Evolutionary conservation across 2,113 vertebrate genomes (phyloP).

Genomic region (Motacilla alba): DNA sequence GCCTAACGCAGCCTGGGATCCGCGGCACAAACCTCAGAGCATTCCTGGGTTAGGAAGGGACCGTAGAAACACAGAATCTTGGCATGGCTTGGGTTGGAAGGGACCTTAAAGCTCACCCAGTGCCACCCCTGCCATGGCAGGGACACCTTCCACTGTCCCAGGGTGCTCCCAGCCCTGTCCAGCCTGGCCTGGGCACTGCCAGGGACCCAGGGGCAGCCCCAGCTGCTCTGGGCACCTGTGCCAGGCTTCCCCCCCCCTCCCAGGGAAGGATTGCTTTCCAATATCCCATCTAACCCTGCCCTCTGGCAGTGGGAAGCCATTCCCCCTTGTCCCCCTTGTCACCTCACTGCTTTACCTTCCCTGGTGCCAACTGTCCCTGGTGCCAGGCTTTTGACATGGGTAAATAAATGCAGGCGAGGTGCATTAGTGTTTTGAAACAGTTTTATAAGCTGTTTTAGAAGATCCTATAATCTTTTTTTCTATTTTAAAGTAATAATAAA

Average conservation of each 20-base stretch:
- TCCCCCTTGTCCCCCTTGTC: not conserved
- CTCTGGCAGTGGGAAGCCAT: not conserved
- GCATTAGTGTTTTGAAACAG: not conserved
- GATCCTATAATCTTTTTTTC: not conserved
- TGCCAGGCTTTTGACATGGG: not conserved
- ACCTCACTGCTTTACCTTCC: not conserved
- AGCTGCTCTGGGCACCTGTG: not conserved
- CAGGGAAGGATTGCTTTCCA: not conserved
- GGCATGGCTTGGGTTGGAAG: not conserved
- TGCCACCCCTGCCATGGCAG: not conserved
- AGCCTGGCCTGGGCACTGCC: rapidly evolving
- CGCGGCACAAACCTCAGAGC: not conserved
- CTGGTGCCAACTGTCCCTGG: not conserved
- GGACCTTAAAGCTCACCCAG: not conserved
- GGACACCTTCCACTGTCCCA: not conserved
- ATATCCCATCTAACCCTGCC: not conserved
- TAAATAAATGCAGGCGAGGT: not conserved
- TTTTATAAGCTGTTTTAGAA: not conserved
- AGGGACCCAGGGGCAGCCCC: not conserved
- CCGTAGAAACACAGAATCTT: not conserved
- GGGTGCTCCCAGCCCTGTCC: rapidly evolving
- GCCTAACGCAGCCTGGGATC: rapidly evolving
- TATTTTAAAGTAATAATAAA: not conserved
- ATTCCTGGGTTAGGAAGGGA: not conserved
- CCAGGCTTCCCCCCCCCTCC: not conserved